phyloP scores from a whole-genome alignment of 2,888 invertebrate genomes.

The Ellobium chinense region DNA sequence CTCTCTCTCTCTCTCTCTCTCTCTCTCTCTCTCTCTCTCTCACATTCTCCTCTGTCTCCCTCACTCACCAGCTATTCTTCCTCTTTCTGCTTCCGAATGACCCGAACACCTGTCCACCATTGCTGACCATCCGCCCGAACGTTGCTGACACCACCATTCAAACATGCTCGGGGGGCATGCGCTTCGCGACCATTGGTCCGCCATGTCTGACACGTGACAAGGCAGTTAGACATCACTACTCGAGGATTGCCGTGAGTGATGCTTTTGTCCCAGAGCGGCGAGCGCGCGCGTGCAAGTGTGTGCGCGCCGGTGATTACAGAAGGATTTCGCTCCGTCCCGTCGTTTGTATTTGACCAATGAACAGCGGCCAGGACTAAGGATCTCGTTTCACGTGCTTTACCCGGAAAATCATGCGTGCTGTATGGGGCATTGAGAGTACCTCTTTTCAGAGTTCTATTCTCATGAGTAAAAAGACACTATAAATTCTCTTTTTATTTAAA shows the following conservation, averaged over 20 bases:
- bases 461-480: background rate
- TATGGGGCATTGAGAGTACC: background rate
- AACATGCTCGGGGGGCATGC: slow-evolving; percentile 9
- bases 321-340: background rate
- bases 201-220: slow-evolving; percentile 33
- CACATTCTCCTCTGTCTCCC: background rate
- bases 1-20: background rate
- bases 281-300: slow-evolving; percentile 7
- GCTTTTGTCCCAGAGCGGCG: background rate
- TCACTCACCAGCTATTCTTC: background rate
- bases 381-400: slow-evolving; percentile 13
- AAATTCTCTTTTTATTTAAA: background rate
- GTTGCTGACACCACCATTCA: background rate
- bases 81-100: background rate
- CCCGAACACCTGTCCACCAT: slow-evolving; percentile 24
- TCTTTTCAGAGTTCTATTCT: background rate
- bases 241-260: slow-evolving; percentile 5
- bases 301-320: slow-evolving; percentile 31
- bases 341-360: slow-evolving; percentile 39
- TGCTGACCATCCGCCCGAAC: slow-evolving; percentile 27
- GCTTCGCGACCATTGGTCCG: background rate
- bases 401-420: background rate
- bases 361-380: background rate
- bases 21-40: background rate
- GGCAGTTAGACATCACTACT: background rate